phyloP scores from a whole-genome alignment of 2,797 vertebrate species.

The Melanotaenia parkinsoni region DNA sequence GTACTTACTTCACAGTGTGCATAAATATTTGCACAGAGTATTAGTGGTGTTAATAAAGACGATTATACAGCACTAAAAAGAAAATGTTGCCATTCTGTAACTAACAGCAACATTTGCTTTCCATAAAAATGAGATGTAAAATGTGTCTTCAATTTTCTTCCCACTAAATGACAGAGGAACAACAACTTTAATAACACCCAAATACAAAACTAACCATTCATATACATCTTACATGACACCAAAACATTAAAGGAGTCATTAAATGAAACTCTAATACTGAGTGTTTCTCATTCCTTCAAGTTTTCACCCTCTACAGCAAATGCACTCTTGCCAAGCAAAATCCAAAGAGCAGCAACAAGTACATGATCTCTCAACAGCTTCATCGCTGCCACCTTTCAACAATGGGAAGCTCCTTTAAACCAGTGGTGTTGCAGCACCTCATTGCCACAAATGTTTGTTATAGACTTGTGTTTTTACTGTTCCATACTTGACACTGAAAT shows the following conservation, averaged over 20 bases:
- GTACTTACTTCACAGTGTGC: constrained; percentile 4
- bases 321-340: background rate
- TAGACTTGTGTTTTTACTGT: background rate
- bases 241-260: too few relatives aligned
- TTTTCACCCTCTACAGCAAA: background rate
- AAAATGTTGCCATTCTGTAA: constrained; percentile 10
- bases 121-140: background rate
- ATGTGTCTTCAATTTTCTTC: background rate
- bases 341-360: constrained; percentile 7
- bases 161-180: background rate
- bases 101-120: background rate
- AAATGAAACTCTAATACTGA: constrained; percentile 2
- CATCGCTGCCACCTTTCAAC: background rate
- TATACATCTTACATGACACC: background rate
- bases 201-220: background rate
- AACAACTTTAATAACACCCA: background rate
- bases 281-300: background rate
- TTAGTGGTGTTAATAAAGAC: constrained; percentile 1
- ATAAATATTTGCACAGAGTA: constrained; percentile 20
- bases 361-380: constrained; percentile 8
- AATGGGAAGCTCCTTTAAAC: background rate
- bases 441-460: background rate
- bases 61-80: constrained; percentile 8
- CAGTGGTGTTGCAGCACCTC: background rate
- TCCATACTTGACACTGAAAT: background rate